phyloP scores from a whole-genome alignment of 2,888 invertebrate species.

The Caenorhabditis afra region DNA sequence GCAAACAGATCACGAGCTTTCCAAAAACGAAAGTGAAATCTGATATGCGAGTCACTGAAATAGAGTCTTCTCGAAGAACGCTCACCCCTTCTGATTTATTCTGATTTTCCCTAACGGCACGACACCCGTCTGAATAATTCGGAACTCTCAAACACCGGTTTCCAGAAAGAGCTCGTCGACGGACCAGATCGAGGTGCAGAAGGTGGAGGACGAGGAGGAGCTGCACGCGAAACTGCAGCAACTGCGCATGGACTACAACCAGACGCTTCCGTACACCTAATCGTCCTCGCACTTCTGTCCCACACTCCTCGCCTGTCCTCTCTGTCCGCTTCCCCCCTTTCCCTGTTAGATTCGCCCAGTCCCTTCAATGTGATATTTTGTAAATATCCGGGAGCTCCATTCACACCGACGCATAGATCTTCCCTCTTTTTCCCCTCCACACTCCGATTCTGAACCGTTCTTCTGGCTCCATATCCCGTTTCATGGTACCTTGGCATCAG shows the following conservation, averaged over 20 bases:
- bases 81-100: slow-evolving; percentile 14
- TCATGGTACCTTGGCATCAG: slow-evolving; percentile 42
- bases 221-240: slow-evolving; percentile 62
- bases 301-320: slow-evolving; percentile 1
- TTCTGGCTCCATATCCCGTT: slow-evolving; percentile 47
- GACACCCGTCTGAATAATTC: background rate
- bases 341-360: slow-evolving; percentile 20
- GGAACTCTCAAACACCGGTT: background rate
- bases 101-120: background rate
- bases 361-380: slow-evolving; percentile 54
- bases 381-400: slow-evolving; percentile 47
- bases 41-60: slow-evolving; percentile 12
- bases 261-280: slow-evolving; percentile 54
- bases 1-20: background rate
- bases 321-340: background rate
- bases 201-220: slow-evolving; percentile 57
- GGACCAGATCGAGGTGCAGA: slow-evolving; percentile 62
- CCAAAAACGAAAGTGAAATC: slow-evolving; percentile 17
- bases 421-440: background rate
- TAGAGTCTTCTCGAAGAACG: background rate
- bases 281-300: background rate
- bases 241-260: slow-evolving; percentile 65
- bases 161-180: slow-evolving; percentile 69
- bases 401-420: slow-evolving; percentile 7
- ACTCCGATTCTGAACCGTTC: slow-evolving; percentile 16